Base-by-base conservation (phyloP, 2,888 invertebrate species). In the Dioctria rufipes region DNA sequence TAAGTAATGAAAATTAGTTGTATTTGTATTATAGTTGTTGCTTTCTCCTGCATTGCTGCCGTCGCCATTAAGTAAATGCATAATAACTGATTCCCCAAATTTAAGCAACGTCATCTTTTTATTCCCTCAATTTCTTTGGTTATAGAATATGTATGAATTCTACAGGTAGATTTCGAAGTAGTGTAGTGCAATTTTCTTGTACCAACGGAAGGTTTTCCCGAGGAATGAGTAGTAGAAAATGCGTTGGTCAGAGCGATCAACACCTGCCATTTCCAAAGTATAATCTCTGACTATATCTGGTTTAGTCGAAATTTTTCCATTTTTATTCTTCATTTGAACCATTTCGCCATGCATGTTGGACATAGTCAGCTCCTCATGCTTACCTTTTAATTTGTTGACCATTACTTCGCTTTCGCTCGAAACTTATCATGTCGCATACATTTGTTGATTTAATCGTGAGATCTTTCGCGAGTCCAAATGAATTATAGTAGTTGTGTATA, bases 141-240 rank as follows among this genome's bases (percentile, higher is more conserved):
- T n/a, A n/a, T n/a, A n/a, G n/a, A n/a, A n/a, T 8, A 46, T 46
- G 46, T 5, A 46, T 46, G 46, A 4, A 46, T 46, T 46, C 46
- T 46, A 8, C 46, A 46, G 46, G 46, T 5, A 46, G 46, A 46
- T 46, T 71, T 71, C 71, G 71, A 71, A 51, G 51, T 39, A 71
- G 71, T 71, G 71, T 9, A 71, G 51, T 71, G 71, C 43, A 46
- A 67, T 46, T 46, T 67, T 67, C 6, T 67, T 67, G 67, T 67
- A 67, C n/a, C 67, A 67, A 67, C 67, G 46, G 39, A n/a, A n/a
- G n/a, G n/a, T n/a, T n/a, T n/a, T n/a, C n/a, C n/a, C n/a, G n/a
- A n/a, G n/a, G n/a, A n/a, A 71, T 46, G 71, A 51, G 51, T 71
- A 46, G 5, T 49, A 71, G 71, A 51, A 71, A 6, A 71, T 71